Base-by-base conservation (phyloP, 2,888 invertebrate species). In the Poecilus cupreus region DNA sequence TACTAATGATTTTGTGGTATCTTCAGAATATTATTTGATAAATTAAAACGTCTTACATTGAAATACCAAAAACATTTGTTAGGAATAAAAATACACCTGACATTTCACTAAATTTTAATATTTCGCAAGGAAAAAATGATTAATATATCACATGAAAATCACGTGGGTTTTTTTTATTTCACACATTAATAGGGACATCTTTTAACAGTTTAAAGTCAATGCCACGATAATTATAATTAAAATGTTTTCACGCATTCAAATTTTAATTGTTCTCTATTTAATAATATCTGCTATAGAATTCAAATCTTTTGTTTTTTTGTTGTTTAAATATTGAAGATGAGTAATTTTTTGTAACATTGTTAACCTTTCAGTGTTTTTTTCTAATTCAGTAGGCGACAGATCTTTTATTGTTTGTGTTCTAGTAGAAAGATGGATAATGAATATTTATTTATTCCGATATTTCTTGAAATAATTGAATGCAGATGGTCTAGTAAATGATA, bases 61-160 rank as follows among this genome's bases (percentile, higher is more conserved):
- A 26, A 22, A 24, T 24, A 26, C 60, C n/a, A 22, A 54, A 22
- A 60, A 54, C 54, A 54, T 54, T 54, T 22, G 1, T n/a, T n/a
- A n/a, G 11, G n/a, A 13, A 26, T 60, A 60, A 60, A 60, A 57
- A 57, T 51, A 57, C 13, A 26, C 13, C 11, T 60, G 60, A 60
- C 60, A 60, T 60, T 60, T 60, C 26, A 24, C 24, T 26, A 60
- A 4, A 11, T 26, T 60, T 60, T 26, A 13, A 26, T 32, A 60
- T 60, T 60, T 60, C 26, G 60, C 13, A 60, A 60, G 32, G 8
- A 60, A 13, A 54, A 60, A 60, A 60, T 60, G 60, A 60, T 60
- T 60, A 60, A 60, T 60, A 60, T 26, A 60, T 60, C 26, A 13
- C 8, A 51, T 24, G n/a, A 22, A 24, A 60, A 11, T 43, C 60